Percentiles rank a stretch among this genome's conserved stretches.
phyloP scores from a whole-genome alignment of 1,140 invertebrate species.

The Andricus grossulariae region DNA sequence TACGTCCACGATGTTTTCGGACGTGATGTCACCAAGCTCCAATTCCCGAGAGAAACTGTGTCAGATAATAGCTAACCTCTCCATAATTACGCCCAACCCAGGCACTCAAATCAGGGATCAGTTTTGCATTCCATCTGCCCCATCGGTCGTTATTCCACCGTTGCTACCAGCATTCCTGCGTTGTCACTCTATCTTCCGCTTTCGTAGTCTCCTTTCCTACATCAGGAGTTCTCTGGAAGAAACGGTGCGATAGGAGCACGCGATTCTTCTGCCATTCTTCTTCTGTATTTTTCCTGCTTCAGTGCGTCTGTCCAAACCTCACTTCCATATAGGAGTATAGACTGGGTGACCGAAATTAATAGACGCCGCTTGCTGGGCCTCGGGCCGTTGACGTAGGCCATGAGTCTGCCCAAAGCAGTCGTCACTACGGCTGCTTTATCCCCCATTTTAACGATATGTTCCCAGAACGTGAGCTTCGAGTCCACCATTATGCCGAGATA shows the following conservation, averaged over 20 bases:
- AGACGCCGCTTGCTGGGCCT: slow-evolving; percentile 45
- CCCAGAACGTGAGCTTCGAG: slow-evolving; percentile 37
- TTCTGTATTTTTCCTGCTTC: not conserved
- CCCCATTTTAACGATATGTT: slow-evolving; percentile 40
- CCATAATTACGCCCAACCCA: too few relatives aligned
- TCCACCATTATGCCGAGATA: slow-evolving; percentile 53
- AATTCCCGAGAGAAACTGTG: too few relatives aligned
- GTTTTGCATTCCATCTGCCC: too few relatives aligned
- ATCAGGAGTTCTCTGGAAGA: not conserved
- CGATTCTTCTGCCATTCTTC: not conserved
- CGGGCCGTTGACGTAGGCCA: slow-evolving; percentile 49
- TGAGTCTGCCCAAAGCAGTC: slow-evolving; percentile 49
- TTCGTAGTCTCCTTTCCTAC: too few relatives aligned
- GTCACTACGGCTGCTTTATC: slow-evolving; percentile 37
- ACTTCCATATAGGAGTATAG: slow-evolving; percentile 50
- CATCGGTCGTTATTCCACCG: too few relatives aligned
- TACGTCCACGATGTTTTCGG: too few relatives aligned
- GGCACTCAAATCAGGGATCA: too few relatives aligned
- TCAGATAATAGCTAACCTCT: too few relatives aligned
- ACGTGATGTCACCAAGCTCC: too few relatives aligned
- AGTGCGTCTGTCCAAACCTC: not conserved
- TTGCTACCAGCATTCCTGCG: too few relatives aligned
- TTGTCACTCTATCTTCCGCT: too few relatives aligned
- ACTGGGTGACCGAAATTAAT: slow-evolving; percentile 48
- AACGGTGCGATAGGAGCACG: not conserved